Percentiles rank a stretch among this genome's conserved stretches.
Conservation (phyloP, 2,797 vertebrate species). For the Trachurus trachurus region DNA sequence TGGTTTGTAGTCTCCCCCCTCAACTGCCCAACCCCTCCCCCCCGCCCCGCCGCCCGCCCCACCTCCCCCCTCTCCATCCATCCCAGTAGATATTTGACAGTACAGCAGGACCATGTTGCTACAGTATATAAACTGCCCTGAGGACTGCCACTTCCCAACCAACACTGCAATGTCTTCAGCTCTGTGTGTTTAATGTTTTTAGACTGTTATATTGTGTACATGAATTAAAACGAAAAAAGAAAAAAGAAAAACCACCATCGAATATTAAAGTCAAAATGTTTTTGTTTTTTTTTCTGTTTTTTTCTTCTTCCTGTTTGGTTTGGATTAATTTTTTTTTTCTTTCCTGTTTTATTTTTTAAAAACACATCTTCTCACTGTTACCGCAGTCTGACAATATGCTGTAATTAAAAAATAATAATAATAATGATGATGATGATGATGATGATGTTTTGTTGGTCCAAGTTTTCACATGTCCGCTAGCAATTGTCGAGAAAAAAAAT, state of each 20-base stretch:
- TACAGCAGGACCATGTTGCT: slow-evolving; percentile 82
- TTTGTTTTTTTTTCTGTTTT: slow-evolving; percentile 39
- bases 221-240: slow-evolving; percentile 67
- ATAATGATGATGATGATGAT: slow-evolving; percentile 65
- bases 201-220: slow-evolving; percentile 88
- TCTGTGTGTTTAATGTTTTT: slow-evolving; percentile 88
- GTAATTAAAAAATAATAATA: slow-evolving; percentile 70
- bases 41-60: slow-evolving; percentile 6
- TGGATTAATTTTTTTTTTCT: slow-evolving; percentile 48
- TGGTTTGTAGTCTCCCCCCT: slow-evolving; percentile 79
- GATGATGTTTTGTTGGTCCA: slow-evolving; percentile 80
- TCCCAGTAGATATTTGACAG: slow-evolving; percentile 82
- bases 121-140: slow-evolving; percentile 77
- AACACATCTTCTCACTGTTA: slow-evolving; percentile 77
- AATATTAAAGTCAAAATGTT: slow-evolving; percentile 70
- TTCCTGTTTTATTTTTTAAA: slow-evolving; percentile 59
- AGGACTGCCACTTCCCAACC: slow-evolving; percentile 78
- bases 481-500: slow-evolving; percentile 79
- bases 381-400: slow-evolving; percentile 74
- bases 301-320: slow-evolving; percentile 61
- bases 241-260: slow-evolving; percentile 62
- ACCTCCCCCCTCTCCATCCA: slow-evolving; percentile 3
- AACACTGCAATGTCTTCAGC: slow-evolving; percentile 84
- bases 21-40: neutral
- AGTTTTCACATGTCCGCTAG: slow-evolving; percentile 84